These are phyloP conservation scores for Eira barbara DNA, from an alignment of 2,113 vertebrate genomes.

Conservation along the genomic window DNA sequence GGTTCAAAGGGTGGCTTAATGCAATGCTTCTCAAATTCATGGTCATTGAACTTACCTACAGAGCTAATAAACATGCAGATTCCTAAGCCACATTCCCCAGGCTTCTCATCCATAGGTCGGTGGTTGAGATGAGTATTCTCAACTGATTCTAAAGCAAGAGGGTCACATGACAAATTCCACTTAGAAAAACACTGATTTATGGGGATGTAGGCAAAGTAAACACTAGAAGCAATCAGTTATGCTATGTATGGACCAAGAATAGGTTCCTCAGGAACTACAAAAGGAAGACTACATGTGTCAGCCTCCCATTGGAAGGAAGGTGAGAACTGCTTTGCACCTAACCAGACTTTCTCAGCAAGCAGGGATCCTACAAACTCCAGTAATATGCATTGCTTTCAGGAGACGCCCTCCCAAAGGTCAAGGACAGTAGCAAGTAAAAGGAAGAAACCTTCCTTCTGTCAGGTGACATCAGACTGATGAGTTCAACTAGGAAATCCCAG, in stretches of 20 bases:
- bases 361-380: background rate
- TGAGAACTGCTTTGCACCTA: background rate
- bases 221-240: background rate
- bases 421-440: background rate
- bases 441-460: background rate
- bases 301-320: background rate
- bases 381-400: background rate
- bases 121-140: background rate
- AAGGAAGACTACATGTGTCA: background rate
- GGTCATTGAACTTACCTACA: background rate
- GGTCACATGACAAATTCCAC: background rate
- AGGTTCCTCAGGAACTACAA: background rate
- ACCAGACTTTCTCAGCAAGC: background rate
- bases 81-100: background rate
- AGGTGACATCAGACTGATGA: background rate
- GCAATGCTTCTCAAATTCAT: background rate
- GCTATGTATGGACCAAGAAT: background rate
- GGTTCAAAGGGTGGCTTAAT: background rate
- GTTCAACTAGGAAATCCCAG: conserved; percentile 23
- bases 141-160: background rate
- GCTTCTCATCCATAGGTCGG: background rate
- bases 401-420: background rate
- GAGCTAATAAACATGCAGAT: background rate
- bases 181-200: conserved; percentile 7
- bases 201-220: background rate